Evolutionary conservation across 2,888 invertebrate species (phyloP), one percentile per base, ranked within the genome.

Genomic region (Anticlea derivata): DNA sequence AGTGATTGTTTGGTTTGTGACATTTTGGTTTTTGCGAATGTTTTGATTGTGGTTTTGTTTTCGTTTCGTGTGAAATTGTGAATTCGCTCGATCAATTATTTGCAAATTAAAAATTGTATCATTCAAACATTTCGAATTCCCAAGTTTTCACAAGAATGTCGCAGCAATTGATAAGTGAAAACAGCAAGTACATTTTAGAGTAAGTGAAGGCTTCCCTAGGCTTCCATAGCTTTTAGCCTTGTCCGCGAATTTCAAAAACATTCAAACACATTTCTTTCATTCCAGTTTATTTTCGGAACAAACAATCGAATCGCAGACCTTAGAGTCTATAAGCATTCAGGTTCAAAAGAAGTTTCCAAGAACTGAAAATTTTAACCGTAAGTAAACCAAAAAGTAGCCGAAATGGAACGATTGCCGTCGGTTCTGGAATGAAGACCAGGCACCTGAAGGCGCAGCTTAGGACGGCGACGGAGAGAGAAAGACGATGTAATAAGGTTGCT

Each of bases 301-400:
- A 77, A 94, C 93, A 52, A 93, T 95, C 22, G 95, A 95, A 75
- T 92, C 93, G 48, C 94, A 95, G 75, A 93, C 94, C 20, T 90
- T 97, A 73, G 97, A 97, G 69, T 92, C 92, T 33, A 92, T 97
- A 66, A 94, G 95, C 41, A 91, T 92, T 63, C 95, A 95, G 72
- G 91, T 97, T 30, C 95, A 95, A 73, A 96, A 95, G 74, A 93
- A 93, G 63, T 97, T 97, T 78, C 92, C 94, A 12, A 94, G 94
- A 76, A 92, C 94, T 43, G 96, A 96, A 68, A 94, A 94, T 76
- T 96, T 96, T 73, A 96, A 96, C 86, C 87, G 94, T 94, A 77
- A 82, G 86, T 88, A 24, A 11, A 8, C 10, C 22, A 17, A 33
- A 13, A 7, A 17, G 2, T 17, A 17, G 17, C 17, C 17, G 17